phyloP scores from a whole-genome alignment of 2,888 invertebrate genomes.

The Macrosoma leucophasiata region DNA sequence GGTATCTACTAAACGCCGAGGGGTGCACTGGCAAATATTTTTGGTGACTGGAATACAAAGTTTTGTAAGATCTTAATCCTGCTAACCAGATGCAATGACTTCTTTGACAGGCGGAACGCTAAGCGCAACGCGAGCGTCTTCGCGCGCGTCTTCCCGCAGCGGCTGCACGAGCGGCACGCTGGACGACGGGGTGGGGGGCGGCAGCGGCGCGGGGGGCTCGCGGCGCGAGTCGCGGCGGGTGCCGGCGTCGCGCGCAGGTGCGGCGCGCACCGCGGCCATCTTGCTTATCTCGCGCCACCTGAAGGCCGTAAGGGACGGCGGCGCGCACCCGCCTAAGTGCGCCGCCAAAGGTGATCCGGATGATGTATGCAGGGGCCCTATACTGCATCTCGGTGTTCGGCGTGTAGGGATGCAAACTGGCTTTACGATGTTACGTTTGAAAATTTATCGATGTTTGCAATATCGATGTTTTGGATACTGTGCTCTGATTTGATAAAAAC shows the following conservation, averaged over 20 bases:
- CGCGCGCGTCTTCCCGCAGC: slow-evolving; percentile 68
- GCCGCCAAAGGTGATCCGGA: slow-evolving; percentile 76
- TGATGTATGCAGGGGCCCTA: slow-evolving; percentile 69
- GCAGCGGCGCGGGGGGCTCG: no score
- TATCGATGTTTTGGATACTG: no score
- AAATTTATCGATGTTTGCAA: no score
- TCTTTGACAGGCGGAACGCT: slow-evolving; percentile 77
- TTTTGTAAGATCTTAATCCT: no score
- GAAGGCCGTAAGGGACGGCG: slow-evolving; percentile 75
- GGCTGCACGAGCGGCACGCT: slow-evolving; percentile 64
- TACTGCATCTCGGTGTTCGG: slow-evolving; percentile 61
- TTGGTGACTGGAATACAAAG: neutral
- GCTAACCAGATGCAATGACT: slow-evolving; percentile 27
- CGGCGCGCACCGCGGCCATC: slow-evolving; percentile 95
- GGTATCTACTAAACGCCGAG: no score
- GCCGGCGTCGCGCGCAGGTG: slow-evolving; percentile 92
- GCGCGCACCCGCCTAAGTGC: slow-evolving; percentile 73
- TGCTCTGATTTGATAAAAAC: no score
- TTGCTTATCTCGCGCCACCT: slow-evolving; percentile 95
- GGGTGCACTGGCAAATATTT: no score
- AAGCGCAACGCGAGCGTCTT: slow-evolving; percentile 66
- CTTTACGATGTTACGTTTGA: no score
- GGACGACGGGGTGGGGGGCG: slow-evolving; percentile 57
- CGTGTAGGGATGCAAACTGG: no score
- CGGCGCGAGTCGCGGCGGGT: slow-evolving; percentile 68